Conservation (phyloP, 2,113 vertebrate genomes). For the Calyptomena viridis region DNA sequence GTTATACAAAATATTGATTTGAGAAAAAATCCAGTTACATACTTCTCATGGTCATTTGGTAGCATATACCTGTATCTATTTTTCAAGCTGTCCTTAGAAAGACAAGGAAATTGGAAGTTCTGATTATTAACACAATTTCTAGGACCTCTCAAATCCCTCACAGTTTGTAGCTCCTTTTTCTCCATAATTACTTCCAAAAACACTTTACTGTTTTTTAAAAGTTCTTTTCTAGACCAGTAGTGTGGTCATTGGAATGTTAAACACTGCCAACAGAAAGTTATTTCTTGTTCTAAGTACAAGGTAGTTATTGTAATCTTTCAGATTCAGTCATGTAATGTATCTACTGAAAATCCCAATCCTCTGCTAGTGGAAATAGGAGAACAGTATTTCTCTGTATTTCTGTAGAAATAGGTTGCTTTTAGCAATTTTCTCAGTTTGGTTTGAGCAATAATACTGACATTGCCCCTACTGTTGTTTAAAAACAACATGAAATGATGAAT, state of each 20-base stretch:
- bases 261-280: not conserved
- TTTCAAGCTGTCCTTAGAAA: not conserved
- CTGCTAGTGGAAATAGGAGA: not conserved
- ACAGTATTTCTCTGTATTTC: not conserved
- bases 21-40: not conserved
- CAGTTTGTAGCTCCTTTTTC: not conserved
- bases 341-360: not conserved
- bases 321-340: not conserved
- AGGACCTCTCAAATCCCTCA: not conserved
- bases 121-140: not conserved
- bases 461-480: not conserved
- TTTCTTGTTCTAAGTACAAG: not conserved
- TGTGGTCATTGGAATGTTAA: not conserved
- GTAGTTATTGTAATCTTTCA: conserved; percentile 18
- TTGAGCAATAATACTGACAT: not conserved
- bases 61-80: not conserved
- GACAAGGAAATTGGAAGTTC: not conserved
- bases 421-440: not conserved
- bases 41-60: not conserved
- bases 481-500: not conserved
- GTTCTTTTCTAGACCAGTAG: not conserved
- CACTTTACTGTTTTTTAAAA: not conserved
- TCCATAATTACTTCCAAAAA: not conserved
- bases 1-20: not conserved
- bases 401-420: not conserved